Evolutionary conservation across 37 sponge, comb jelly and placozoan species (phyloP), one percentile per base, ranked within the genome.

Genomic region (Ianthella basta): DNA sequence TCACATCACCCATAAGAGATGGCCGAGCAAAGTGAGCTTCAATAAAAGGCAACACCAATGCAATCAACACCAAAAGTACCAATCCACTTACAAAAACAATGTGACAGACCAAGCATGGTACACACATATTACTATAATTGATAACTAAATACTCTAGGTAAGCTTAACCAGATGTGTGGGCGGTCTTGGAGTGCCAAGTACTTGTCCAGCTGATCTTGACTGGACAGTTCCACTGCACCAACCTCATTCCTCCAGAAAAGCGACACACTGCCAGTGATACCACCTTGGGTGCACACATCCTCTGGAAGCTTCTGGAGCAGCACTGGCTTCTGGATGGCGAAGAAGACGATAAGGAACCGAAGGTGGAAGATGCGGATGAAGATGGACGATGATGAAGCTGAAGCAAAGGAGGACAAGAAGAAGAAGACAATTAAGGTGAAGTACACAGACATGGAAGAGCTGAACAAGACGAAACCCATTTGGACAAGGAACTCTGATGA

Each of bases 381-480:
- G 92, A 88, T 21, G 85, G n/a, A 84, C 13, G 88, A 93, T 32
- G 91, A 89, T 29, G 88, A 84, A 10, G 79, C 85, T 50, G 64
- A 84, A 30, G 59, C 89, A 30, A 84, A 89, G 16, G 85, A 87
- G 90, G 67, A 90, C 57, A 90, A 92, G 87, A 94, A 86, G 89
- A 97, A 87, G 88, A 96, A 84, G 79, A 95, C 77, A 84, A 91
- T 88, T 77, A 96, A 98, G 89, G 97, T 96, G 81, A 98, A 98
- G 86, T 98, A 98, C 94, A 95, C 84, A 25, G 99, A 98, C 23
- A 25, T 94, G 80, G 97, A 98, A 59, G 95, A 96, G 64, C 92
- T 98, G 70, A 98, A 98, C 89, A 98, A 98, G 63, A 98, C 95
- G 63, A 98, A 98, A 78, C 99, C 99, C 6, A 88, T 98, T 57